Evolutionary conservation across 1,140 invertebrate genomes (phyloP), one percentile per base, ranked within the genome.

Genomic region (Cotesia typhae): DNA sequence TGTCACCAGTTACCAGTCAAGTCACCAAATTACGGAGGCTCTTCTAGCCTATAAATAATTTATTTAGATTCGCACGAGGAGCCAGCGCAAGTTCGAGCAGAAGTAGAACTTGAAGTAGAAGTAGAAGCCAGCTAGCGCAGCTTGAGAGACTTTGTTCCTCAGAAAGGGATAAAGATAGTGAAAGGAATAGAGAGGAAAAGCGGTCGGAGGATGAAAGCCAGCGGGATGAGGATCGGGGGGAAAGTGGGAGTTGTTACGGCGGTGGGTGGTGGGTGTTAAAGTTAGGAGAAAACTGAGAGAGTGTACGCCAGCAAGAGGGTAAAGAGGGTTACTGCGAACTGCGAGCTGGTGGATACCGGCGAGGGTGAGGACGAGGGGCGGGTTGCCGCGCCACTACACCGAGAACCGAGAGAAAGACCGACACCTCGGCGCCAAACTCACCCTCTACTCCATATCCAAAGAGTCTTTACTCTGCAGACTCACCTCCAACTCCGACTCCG

Each of bases 341-440:
- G 28, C 28, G 28, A 55, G 53, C n/a, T 12, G 17, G 2, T 12
- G 53, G 53, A n/a, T 14, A n/a, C 3, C 5, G 12, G n/a, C 1
- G 17, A 55, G 53, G 12, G 17, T 0, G 53, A 55, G 53, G 61
- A 41, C 37, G 67, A 63, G 51, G 71, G 59, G 71, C 71, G 71
- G 60, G 57, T 76, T 71, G 68, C 61, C 36, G 59, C 53, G 41
- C 60, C 53, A 66, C 28, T 28, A 28, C 28, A 28, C 28, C 28
- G 1, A 28, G 28, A 28, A 28, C 66, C 70, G 68, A 74, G 41
- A 47, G 77, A 71, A 76, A 75, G 71, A 79, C 80, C 85, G 85
- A 86, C 85, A 87, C 85, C 85, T 86, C 80, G 85, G 85, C 85
- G 85, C 85, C 85, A 82, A 83, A 85, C 84, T 84, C 85, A 84